These are phyloP conservation scores for Callosobruchus maculatus DNA, from an alignment of 2,888 invertebrate genomes.

Conservation along the genomic window DNA sequence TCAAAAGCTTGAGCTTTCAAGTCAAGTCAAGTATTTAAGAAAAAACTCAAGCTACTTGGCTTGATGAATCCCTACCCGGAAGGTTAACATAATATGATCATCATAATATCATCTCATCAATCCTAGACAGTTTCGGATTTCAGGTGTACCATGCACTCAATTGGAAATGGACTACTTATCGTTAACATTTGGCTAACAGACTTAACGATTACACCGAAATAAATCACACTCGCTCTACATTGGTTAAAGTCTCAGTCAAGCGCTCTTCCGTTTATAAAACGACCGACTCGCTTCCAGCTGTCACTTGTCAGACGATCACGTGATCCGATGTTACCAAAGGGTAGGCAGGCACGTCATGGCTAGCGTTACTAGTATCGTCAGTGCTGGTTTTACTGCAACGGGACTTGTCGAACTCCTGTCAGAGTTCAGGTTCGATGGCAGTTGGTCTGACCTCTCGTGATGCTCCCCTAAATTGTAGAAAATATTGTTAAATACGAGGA, in stretches of 20 bases:
- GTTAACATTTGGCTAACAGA: background rate
- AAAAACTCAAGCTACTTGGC: too few species aligned
- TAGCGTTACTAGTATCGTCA: slow-evolving; percentile 23
- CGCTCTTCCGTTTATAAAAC: slow-evolving; percentile 33
- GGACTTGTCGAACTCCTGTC: slow-evolving; percentile 9
- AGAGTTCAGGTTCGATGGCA: slow-evolving; percentile 8
- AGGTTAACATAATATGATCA: too few species aligned
- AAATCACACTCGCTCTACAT: slow-evolving; percentile 16
- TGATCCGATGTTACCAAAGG: slow-evolving; percentile 21
- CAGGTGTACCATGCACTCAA: background rate
- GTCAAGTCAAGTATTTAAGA: too few species aligned
- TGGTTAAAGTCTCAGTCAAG: slow-evolving; percentile 30
- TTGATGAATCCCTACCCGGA: too few species aligned
- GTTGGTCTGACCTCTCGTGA: slow-evolving; percentile 16
- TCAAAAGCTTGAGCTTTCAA: too few species aligned
- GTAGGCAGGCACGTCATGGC: slow-evolving; percentile 20
- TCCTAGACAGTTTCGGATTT: background rate
- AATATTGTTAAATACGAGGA: too few species aligned
- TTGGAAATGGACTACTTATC: background rate
- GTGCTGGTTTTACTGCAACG: slow-evolving; percentile 11
- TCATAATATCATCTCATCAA: background rate
- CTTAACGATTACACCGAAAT: background rate
- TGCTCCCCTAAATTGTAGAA: too few species aligned
- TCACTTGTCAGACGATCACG: background rate
- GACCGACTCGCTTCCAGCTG: slow-evolving; percentile 21